phyloP scores from a whole-genome alignment of 2,888 invertebrate species.

The Pecten maximus region DNA sequence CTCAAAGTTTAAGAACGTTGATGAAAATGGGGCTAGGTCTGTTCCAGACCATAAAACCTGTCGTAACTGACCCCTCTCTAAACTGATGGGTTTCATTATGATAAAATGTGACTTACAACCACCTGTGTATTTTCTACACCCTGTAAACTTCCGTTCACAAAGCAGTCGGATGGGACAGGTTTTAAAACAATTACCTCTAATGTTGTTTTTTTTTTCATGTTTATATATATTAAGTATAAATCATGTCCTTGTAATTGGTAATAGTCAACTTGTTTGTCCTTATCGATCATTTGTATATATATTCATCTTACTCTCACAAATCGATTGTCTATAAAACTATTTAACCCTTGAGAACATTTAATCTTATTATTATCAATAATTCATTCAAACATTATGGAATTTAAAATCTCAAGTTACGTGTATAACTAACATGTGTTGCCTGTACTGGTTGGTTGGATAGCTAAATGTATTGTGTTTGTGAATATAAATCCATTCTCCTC shows the following conservation, averaged over 20 bases:
- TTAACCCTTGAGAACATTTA: neutral
- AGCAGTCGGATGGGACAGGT: neutral
- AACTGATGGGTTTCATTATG: neutral
- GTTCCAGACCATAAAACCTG: neutral
- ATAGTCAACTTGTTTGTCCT: neutral
- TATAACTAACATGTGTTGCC: neutral
- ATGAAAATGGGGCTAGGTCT: neutral
- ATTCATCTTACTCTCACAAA: no score
- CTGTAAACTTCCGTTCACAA: neutral
- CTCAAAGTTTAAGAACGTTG: no score
- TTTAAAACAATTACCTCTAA: neutral
- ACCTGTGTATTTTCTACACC: neutral
- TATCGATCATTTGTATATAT: neutral
- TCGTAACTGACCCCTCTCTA: neutral
- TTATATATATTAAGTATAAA: neutral
- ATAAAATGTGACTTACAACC: neutral
- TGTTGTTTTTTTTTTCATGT: neutral
- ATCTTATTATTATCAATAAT: neutral
- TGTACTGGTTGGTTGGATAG: neutral
- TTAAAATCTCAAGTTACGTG: neutral
- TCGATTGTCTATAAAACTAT: neutral
- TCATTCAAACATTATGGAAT: neutral
- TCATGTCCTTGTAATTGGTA: conserved; percentile 8
- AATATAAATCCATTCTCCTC: neutral
- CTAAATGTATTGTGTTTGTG: conserved; percentile 21